Percentiles rank a stretch among this genome's conserved stretches.
Evolutionary conservation across 1,140 invertebrate species (phyloP).

Genomic region (Copidosoma floridanum): DNA sequence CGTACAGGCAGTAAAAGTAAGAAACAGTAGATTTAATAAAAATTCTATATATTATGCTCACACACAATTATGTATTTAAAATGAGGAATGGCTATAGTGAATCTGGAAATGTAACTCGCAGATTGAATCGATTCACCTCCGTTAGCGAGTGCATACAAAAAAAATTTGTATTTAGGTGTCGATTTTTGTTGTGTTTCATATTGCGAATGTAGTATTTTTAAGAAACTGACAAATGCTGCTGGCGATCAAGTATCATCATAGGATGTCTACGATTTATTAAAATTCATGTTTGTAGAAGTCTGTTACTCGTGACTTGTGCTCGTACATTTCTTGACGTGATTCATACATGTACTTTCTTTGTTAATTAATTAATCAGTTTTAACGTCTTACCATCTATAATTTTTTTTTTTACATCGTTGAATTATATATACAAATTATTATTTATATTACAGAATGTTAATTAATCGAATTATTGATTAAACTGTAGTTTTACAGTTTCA

Average conservation of each 20-base stretch:
- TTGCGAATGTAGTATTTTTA: too few species aligned
- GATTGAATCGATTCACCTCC: slow-evolving; percentile 6
- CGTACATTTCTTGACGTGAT: slow-evolving; percentile 21
- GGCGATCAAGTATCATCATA: slow-evolving; percentile 17
- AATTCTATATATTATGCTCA: slow-evolving; percentile 2
- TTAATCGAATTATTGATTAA: slow-evolving; percentile 1
- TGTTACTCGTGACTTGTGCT: too few species aligned
- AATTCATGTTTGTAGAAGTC: slow-evolving; percentile 24
- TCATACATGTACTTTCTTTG: slow-evolving; percentile 28
- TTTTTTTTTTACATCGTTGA: slow-evolving; percentile 44
- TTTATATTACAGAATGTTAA: slow-evolving; percentile 39
- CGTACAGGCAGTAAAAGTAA: slow-evolving; percentile 7
- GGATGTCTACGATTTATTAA: slow-evolving; percentile 24
- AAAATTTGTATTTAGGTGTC: slow-evolving; percentile 4
- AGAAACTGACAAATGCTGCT: slow-evolving; percentile 18
- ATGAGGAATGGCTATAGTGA: slow-evolving; percentile 17
- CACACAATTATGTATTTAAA: slow-evolving; percentile 18
- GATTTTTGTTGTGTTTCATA: slow-evolving; percentile 5
- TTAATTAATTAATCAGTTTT: slow-evolving; percentile 31
- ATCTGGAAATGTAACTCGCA: slow-evolving; percentile 6
- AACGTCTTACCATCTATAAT: slow-evolving; percentile 29
- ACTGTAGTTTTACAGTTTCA: background rate
- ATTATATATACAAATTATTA: slow-evolving; percentile 41
- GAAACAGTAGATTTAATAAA: background rate
- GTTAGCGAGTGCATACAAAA: slow-evolving; percentile 6